These are phyloP conservation scores for Cosmorhoe ocellata DNA, from an alignment of 2,888 invertebrate species.

Conservation along the genomic window DNA sequence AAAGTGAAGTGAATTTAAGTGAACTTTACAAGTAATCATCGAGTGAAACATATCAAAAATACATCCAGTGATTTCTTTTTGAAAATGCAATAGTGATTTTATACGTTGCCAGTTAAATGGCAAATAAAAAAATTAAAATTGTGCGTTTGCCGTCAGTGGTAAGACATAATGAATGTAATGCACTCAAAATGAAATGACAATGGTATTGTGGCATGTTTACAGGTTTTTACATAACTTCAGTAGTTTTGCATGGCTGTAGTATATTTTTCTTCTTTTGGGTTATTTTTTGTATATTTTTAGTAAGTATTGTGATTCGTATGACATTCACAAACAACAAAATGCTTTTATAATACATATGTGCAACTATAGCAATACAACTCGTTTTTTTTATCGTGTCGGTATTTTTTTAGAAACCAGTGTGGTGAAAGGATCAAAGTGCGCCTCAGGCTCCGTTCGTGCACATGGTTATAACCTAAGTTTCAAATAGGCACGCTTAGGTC, in stretches of 20 bases:
- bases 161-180: slow-evolving; percentile 61
- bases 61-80: slow-evolving; percentile 1
- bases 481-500: too few relatives aligned
- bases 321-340: background rate
- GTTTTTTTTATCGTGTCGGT: too few relatives aligned
- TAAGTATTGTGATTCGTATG: background rate
- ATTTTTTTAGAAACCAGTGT: too few relatives aligned
- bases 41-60: background rate
- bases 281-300: background rate
- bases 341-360: too few relatives aligned
- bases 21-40: slow-evolving; percentile 10
- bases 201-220: slow-evolving; percentile 72
- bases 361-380: too few relatives aligned
- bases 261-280: slow-evolving; percentile 8
- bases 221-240: slow-evolving; percentile 69
- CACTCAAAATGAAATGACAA: slow-evolving; percentile 54
- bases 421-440: too few relatives aligned
- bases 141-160: slow-evolving; percentile 79
- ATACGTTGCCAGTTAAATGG: slow-evolving; percentile 49
- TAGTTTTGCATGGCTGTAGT: slow-evolving; percentile 51
- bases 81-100: slow-evolving; percentile 29
- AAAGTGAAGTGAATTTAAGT: slow-evolving; percentile 27
- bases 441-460: too few relatives aligned
- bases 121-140: slow-evolving; percentile 76
- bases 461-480: too few relatives aligned